Percentiles rank a stretch among this genome's conserved stretches.
These are phyloP conservation scores for Sinocyclocheilus anshuiensis DNA, from an alignment of 2,113 vertebrate species.

Conservation along the genomic window DNA sequence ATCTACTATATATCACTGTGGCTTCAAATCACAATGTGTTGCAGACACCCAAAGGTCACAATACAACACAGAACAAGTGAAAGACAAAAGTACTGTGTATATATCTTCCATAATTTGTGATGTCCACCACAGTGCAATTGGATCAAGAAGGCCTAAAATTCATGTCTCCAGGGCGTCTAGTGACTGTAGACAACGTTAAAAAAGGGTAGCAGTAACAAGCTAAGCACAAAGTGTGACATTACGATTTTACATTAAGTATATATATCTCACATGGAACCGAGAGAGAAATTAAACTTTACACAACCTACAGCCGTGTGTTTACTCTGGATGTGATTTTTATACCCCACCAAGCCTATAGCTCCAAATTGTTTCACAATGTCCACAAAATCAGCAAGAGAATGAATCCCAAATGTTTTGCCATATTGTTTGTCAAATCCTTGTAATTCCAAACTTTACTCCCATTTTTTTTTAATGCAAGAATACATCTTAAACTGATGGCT, in stretches of 20 bases:
- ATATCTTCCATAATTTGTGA: neutral
- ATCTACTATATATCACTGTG: neutral
- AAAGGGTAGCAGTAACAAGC: conserved; percentile 1
- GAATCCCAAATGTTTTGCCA: too few species aligned
- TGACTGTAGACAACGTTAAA: conserved; percentile 17
- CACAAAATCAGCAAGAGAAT: too few species aligned
- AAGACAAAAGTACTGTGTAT: neutral
- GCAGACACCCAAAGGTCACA: neutral
- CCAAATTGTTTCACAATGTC: too few species aligned
- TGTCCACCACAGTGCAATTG: neutral
- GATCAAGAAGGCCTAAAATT: neutral
- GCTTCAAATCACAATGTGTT: neutral
- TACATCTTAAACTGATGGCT: too few species aligned
- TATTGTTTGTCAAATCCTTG: neutral
- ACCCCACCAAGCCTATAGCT: neutral
- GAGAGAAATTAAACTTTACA: neutral
- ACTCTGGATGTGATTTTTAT: conserved; percentile 3
- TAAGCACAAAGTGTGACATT: neutral
- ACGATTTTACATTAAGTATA: neutral
- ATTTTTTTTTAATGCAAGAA: too few species aligned
- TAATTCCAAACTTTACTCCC: too few species aligned
- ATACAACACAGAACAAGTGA: neutral
- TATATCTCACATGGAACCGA: neutral
- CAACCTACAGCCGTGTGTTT: neutral
- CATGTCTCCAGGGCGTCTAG: neutral